phyloP scores from a whole-genome alignment of 2,113 vertebrate species.

The Hippopotamus amphibius region DNA sequence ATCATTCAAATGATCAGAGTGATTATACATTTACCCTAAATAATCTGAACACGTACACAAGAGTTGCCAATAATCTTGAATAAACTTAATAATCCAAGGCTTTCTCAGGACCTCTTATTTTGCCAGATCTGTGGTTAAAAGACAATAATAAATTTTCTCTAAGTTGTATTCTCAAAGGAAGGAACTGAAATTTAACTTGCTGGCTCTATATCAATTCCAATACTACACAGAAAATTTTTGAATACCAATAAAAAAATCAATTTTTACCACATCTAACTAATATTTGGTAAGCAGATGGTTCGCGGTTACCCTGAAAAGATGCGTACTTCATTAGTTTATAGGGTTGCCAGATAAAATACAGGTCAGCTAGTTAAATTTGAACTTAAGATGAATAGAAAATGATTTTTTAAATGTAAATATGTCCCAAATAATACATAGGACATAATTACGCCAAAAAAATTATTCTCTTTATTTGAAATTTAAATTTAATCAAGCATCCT shows the following conservation, averaged over 20 bases:
- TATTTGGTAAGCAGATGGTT: neutral
- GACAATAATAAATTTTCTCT: conserved; percentile 35
- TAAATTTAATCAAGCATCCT: neutral
- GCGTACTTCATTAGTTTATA: neutral
- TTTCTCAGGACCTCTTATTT: neutral
- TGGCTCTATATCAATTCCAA: conserved; percentile 22
- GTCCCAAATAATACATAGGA: neutral
- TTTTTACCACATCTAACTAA: conserved; percentile 14
- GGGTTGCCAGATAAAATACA: conserved; percentile 26
- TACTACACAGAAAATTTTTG: neutral
- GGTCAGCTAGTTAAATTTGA: neutral
- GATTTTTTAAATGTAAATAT: neutral
- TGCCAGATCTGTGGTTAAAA: neutral
- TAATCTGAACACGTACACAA: neutral
- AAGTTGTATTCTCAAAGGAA: neutral
- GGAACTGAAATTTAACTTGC: conserved; percentile 12
- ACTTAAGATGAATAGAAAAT: conserved; percentile 17
- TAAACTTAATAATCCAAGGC: neutral
- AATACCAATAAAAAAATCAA: neutral
- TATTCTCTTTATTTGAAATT: neutral
- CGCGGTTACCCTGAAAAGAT: conserved; percentile 22
- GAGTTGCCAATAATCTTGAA: neutral
- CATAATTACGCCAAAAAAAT: neutral
- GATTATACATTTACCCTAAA: neutral
- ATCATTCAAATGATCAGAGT: neutral